These are phyloP conservation scores for Manduca sexta DNA, from an alignment of 1,140 invertebrate species.

Conservation along the genomic window DNA sequence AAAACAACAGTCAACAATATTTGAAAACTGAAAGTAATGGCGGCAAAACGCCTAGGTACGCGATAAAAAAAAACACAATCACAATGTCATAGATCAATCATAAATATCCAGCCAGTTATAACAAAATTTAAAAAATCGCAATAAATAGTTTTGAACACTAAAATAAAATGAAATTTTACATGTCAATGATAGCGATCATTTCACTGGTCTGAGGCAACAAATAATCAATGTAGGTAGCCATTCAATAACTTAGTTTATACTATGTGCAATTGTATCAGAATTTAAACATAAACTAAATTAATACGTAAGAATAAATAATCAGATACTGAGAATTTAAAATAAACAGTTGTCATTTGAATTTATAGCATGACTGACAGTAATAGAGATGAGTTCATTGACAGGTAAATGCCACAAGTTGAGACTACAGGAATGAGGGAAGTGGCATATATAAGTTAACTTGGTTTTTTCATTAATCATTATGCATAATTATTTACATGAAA, in stretches of 20 bases:
- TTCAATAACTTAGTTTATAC: constrained; percentile 7
- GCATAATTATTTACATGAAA: too few relatives aligned
- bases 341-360: too few relatives aligned
- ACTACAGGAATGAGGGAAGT: too few relatives aligned
- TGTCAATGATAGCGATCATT: constrained; percentile 32
- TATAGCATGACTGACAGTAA: too few relatives aligned
- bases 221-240: constrained; percentile 4
- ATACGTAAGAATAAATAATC: neutral
- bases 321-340: neutral
- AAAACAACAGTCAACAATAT: too few relatives aligned
- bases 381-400: too few relatives aligned
- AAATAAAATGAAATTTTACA: constrained; percentile 23
- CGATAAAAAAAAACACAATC: constrained; percentile 14
- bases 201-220: neutral
- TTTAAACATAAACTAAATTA: neutral
- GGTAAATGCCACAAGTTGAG: too few relatives aligned
- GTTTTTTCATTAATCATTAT: too few relatives aligned
- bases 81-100: neutral
- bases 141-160: constrained; percentile 1
- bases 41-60: constrained; percentile 2
- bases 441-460: too few relatives aligned
- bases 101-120: neutral
- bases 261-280: neutral
- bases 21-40: neutral
- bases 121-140: neutral